Conservation (phyloP, 2,113 vertebrate genomes). For the Paratilapia polleni region DNA sequence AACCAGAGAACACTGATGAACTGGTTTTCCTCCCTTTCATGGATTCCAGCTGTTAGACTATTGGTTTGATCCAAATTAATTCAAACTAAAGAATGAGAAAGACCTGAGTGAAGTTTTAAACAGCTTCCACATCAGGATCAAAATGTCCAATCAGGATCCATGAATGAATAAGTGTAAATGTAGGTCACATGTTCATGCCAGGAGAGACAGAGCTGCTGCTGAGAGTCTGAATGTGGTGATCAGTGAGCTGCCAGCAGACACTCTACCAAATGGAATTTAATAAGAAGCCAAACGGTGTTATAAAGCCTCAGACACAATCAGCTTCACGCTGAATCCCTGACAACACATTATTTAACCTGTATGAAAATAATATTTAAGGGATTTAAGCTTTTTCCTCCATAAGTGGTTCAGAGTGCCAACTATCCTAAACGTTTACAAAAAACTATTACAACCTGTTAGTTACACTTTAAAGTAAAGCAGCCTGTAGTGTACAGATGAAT, state of each 20-base stretch:
- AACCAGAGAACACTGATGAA: not conserved
- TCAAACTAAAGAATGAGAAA: no score
- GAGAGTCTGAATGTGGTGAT: not conserved
- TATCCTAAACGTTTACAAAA: not conserved
- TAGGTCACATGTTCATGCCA: not conserved
- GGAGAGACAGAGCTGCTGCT: not conserved
- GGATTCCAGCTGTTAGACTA: no score
- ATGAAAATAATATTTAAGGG: not conserved
- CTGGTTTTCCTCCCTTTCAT: not conserved
- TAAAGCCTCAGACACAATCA: not conserved
- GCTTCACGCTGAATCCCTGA: not conserved
- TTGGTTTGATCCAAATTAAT: no score
- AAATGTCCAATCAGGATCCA: not conserved
- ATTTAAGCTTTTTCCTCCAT: not conserved
- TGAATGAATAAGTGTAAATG: not conserved
- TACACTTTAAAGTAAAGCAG: not conserved
- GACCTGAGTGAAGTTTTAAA: no score
- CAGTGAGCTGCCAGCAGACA: not conserved
- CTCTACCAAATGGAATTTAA: not conserved
- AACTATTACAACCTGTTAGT: not conserved
- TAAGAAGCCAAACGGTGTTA: not conserved
- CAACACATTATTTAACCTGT: no score
- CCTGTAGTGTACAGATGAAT: not conserved
- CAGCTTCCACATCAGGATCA: no score
- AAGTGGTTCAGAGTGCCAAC: not conserved